phyloP scores from a whole-genome alignment of 2,888 invertebrate species.

The Thysanoteuthis rhombus region DNA sequence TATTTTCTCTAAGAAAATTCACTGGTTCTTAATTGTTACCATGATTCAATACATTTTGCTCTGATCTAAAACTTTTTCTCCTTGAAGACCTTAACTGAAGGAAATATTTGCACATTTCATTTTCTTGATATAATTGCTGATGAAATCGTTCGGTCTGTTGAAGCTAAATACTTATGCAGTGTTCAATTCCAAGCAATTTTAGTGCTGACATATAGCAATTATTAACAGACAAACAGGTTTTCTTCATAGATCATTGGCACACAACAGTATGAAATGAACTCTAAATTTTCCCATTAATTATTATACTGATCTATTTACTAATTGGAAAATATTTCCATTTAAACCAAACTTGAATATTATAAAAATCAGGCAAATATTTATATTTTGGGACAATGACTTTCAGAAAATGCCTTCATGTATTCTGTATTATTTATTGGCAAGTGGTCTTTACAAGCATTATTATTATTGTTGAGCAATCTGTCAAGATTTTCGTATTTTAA shows the following conservation, averaged over 20 bases:
- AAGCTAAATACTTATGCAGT: too few relatives aligned
- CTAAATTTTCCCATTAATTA: too few relatives aligned
- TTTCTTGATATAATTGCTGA: background rate
- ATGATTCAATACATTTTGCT: background rate
- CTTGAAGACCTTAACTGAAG: background rate
- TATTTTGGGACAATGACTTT: background rate
- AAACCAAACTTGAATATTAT: background rate
- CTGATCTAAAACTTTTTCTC: background rate
- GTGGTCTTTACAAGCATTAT: background rate
- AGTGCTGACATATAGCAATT: too few relatives aligned
- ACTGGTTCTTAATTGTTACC: background rate
- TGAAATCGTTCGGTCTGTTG: background rate
- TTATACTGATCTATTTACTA: too few relatives aligned
- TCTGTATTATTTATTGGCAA: background rate
- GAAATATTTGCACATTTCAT: background rate
- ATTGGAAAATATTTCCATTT: background rate
- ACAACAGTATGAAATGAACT: too few relatives aligned
- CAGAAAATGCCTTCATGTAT: background rate
- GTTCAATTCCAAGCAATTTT: too few relatives aligned
- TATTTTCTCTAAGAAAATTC: background rate
- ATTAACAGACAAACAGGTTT: too few relatives aligned
- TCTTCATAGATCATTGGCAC: too few relatives aligned
- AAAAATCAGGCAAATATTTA: too few relatives aligned
- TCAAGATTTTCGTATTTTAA: background rate
- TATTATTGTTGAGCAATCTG: background rate